phyloP scores from a whole-genome alignment of 2,888 invertebrate species.

The Eristalis arbustorum region DNA sequence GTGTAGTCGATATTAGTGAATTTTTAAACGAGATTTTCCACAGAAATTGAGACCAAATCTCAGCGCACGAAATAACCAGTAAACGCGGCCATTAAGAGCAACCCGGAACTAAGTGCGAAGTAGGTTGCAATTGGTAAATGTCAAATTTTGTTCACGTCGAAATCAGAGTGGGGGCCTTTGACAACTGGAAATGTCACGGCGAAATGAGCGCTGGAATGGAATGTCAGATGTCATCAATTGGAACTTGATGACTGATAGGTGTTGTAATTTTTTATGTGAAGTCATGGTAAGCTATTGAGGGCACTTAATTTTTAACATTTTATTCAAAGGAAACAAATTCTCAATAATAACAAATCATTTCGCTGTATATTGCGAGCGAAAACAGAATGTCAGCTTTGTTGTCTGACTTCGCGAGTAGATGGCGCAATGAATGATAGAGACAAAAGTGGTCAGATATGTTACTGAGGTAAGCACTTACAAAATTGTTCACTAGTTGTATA shows the following conservation, averaged over 20 bases:
- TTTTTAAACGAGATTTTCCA: constrained; percentile 47
- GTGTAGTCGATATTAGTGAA: constrained; percentile 29
- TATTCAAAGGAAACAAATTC: too few species aligned
- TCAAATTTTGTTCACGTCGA: background rate
- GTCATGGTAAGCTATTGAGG: too few species aligned
- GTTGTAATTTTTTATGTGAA: too few species aligned
- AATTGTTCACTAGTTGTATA: accelerated
- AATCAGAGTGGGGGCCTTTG: constrained; percentile 24
- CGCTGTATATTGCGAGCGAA: too few species aligned
- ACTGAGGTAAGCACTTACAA: too few species aligned
- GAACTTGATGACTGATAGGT: background rate
- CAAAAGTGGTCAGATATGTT: background rate
- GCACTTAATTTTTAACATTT: too few species aligned
- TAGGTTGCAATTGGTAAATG: constrained; percentile 54
- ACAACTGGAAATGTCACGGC: constrained; percentile 57
- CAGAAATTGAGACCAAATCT: constrained; percentile 36
- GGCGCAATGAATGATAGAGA: background rate
- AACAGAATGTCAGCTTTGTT: background rate
- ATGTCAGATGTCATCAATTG: constrained; percentile 16
- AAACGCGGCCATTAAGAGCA: constrained; percentile 71
- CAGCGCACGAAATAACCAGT: constrained; percentile 45
- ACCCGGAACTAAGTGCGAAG: constrained; percentile 70
- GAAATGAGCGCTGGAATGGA: constrained; percentile 25
- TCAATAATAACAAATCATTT: too few species aligned
- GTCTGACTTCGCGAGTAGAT: background rate